These are phyloP conservation scores for Noctuana brunneofusca DNA, from an alignment of 2,888 invertebrate species.

Conservation along the genomic window DNA sequence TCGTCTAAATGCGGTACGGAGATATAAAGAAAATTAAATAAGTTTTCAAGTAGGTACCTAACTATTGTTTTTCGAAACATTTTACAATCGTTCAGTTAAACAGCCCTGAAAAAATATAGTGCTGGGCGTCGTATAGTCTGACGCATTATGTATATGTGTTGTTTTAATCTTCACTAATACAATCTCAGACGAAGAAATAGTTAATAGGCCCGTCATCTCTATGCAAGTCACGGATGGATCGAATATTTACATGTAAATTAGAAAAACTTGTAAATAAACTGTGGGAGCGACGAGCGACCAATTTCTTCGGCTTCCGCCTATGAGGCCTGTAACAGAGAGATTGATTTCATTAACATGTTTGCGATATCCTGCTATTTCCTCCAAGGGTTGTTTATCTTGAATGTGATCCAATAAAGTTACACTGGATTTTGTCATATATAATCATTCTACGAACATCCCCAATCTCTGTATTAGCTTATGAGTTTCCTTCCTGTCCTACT, in stretches of 20 bases:
- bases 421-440: slow-evolving; percentile 40
- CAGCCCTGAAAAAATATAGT: slow-evolving; percentile 2
- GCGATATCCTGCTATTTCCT: slow-evolving; percentile 46
- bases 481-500: slow-evolving; percentile 27
- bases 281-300: slow-evolving; percentile 46
- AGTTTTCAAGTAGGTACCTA: slow-evolving; percentile 1
- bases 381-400: slow-evolving; percentile 46
- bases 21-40: slow-evolving; percentile 1
- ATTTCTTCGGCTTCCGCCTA: slow-evolving; percentile 40
- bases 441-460: slow-evolving; percentile 38
- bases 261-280: slow-evolving; percentile 70
- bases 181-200: slow-evolving; percentile 44
- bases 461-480: slow-evolving; percentile 33
- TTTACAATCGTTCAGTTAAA: slow-evolving; percentile 2
- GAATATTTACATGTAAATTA: slow-evolving; percentile 68
- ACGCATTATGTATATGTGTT: slow-evolving; percentile 62
- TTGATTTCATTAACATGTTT: slow-evolving; percentile 58
- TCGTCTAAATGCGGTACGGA: background rate
- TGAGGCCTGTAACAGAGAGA: slow-evolving; percentile 60
- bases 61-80: slow-evolving; percentile 1
- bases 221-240: slow-evolving; percentile 73
- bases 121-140: slow-evolving; percentile 64
- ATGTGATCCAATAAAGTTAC: slow-evolving; percentile 43
- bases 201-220: slow-evolving; percentile 53
- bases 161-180: slow-evolving; percentile 61